A percentile compares a stretch with the other conserved stretches of the same genome.
phyloP scores from a whole-genome alignment of 2,888 invertebrate species.

The Exocentrus adspersus region DNA sequence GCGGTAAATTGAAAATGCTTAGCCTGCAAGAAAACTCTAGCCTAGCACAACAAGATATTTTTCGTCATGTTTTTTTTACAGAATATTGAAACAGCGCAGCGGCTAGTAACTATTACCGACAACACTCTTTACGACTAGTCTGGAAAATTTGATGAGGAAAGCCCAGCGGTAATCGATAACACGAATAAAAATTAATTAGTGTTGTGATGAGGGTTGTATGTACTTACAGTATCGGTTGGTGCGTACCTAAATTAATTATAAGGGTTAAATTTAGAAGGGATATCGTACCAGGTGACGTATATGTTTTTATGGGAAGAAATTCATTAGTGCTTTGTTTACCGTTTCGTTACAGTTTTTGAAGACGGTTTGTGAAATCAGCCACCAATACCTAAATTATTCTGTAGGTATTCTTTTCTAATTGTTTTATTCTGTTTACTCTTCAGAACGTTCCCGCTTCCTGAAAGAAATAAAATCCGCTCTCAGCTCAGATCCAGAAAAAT shows the following conservation, averaged over 20 bases:
- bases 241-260: neutral
- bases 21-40: neutral
- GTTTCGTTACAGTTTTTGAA: too few relatives aligned
- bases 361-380: too few relatives aligned
- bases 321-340: too few relatives aligned
- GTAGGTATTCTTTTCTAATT: slow-evolving; percentile 9
- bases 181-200: neutral
- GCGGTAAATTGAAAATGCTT: neutral
- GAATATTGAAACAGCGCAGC: too few relatives aligned
- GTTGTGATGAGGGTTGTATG: neutral
- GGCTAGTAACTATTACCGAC: too few relatives aligned
- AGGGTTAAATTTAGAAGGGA: too few relatives aligned
- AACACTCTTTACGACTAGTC: neutral
- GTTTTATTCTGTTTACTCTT: slow-evolving; percentile 14
- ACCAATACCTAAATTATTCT: too few relatives aligned
- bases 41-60: too few relatives aligned
- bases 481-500: neutral
- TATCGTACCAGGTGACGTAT: too few relatives aligned
- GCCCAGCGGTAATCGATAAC: neutral
- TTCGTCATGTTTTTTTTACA: too few relatives aligned
- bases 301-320: too few relatives aligned
- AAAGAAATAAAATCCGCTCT: neutral
- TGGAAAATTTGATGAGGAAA: neutral
- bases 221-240: neutral
- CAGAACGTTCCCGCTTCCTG: neutral